Evolutionary conservation across 2,888 invertebrate species (phyloP), one percentile per base, ranked within the genome.

Genomic region (Autographa pulchrina): DNA sequence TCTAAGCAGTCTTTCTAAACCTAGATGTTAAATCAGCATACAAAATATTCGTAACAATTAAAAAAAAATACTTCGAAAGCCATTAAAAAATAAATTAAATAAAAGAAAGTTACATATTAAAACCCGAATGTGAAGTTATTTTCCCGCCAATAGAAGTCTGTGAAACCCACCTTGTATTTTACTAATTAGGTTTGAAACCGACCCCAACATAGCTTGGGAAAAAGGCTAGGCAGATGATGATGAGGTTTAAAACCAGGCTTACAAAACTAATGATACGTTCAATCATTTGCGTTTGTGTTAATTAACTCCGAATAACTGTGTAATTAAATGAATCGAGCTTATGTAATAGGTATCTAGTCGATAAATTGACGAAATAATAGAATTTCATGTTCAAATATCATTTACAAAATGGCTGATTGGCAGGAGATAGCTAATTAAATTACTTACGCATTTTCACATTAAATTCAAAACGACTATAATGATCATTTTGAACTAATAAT

Each of bases 291-390:
- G 25, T 65, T n/a, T 32, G 56, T 16, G 65, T 71, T 72, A 77
- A 77, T 80, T 79, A 79, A 69, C 65, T 52, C 62, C 16, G 68
- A 70, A 79, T 76, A 70, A 70, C 74, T 68, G 74, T 77, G 71
- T 80, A 69, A 75, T 73, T 70, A 82, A 77, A 80, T 62, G 65
- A 62, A 69, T 63, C 58, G 56, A 65, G 31, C 38, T 52, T 48
- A 54, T 43, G 64, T 65, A 63, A 62, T 79, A 48, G 58, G 32
- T 56, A 68, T 48, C 66, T 61, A 72, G 62, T 64, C 52, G 66
- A 48, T 56, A 63, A 14, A 56, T 68, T 8, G 13, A 66, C 59
- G 67, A 70, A 52, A 67, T n/a, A n/a, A n/a, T n/a, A n/a, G n/a
- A n/a, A 1, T 6, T 6, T 11, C 2, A 43, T 43, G 4, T 43